phyloP scores from a whole-genome alignment of 2,888 invertebrate genomes.

The Dicycla oo region DNA sequence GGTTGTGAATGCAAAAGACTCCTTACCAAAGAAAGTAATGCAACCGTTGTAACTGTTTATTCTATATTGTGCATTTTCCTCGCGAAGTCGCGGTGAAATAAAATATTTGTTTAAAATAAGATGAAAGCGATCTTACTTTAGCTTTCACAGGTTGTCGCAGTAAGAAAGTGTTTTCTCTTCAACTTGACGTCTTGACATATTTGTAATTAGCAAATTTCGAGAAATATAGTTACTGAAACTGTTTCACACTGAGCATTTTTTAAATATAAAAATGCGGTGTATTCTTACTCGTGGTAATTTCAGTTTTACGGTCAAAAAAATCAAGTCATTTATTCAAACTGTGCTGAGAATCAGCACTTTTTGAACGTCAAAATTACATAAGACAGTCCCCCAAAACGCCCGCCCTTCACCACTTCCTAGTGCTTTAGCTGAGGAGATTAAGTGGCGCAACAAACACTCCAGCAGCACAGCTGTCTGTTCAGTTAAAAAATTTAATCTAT shows the following conservation, averaged over 20 bases:
- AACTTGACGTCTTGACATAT: slow-evolving; percentile 43
- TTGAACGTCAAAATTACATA: too few relatives aligned
- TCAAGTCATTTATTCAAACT: too few relatives aligned
- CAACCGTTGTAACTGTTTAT: slow-evolving; percentile 46
- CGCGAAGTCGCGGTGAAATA: slow-evolving; percentile 45
- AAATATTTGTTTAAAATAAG: slow-evolving; percentile 66
- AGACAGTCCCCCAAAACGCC: too few relatives aligned
- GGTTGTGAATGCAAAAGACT: slow-evolving; percentile 58
- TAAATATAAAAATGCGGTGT: slow-evolving; percentile 1
- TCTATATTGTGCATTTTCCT: slow-evolving; percentile 44
- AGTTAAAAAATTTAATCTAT: too few relatives aligned
- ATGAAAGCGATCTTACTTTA: slow-evolving; percentile 52
- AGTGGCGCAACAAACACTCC: too few relatives aligned
- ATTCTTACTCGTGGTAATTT: slow-evolving; percentile 19
- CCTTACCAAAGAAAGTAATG: slow-evolving; percentile 56
- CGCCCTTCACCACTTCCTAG: too few relatives aligned
- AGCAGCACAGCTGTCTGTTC: too few relatives aligned
- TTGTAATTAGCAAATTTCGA: slow-evolving; percentile 40
- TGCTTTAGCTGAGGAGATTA: too few relatives aligned
- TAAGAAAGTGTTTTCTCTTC: slow-evolving; percentile 68
- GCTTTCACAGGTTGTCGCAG: slow-evolving; percentile 69
- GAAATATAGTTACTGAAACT: slow-evolving; percentile 14
- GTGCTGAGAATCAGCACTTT: too few relatives aligned
- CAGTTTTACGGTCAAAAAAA: slow-evolving; percentile 14
- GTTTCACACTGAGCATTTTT: slow-evolving; percentile 1